Base-by-base conservation (phyloP, 2,797 vertebrate species). In the Nyctalus aviator region DNA sequence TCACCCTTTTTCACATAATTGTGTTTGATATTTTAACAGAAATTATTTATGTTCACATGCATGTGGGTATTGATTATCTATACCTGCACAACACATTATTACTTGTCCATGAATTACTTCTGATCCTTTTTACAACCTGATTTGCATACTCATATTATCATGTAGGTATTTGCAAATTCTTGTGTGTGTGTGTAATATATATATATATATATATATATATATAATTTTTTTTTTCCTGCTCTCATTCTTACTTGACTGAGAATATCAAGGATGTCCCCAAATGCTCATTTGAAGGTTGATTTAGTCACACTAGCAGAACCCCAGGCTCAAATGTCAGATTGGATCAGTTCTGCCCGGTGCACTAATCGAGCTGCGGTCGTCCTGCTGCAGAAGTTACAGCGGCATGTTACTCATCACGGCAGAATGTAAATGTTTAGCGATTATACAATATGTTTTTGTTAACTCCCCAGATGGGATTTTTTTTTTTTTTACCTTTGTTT, bases 311-410 rank as follows among this genome's bases (percentile, higher is more conserved):
- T 37, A 32, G 64, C 73, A 88, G 91, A 97, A 98, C 94, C 93
- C 78, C 83, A 95, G 97, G 94, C 95, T 96, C 96, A 94, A 92
- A 94, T 71, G 97, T 97, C 96, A 97, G 95, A 96, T 95, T 79
- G 95, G 95, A 97, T 97, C 93, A 94, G 88, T 94, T 97, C 93
- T 91, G 72, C 62, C 95, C 75, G 78, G 89, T 89, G 59, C 71
- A 93, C 93, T 93, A 93, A 93, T 64, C 23, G 0, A 5, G n/a
- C 91, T 94, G 68, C 90, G 78, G 15, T 94, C 75, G 95, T 95
- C 71, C 7, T 87, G 91, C 84, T 95, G 66, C 53, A 90, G 92
- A 95, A 94, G 69, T 59, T 91, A 30, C 64, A 76, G 93, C 72
- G 44, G 17, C 44, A 73, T 93, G 35, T 35, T 44, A 94, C 75